These are phyloP conservation scores for Bembecia ichneumoniformis DNA, from an alignment of 2,888 invertebrate genomes.

Conservation along the genomic window DNA sequence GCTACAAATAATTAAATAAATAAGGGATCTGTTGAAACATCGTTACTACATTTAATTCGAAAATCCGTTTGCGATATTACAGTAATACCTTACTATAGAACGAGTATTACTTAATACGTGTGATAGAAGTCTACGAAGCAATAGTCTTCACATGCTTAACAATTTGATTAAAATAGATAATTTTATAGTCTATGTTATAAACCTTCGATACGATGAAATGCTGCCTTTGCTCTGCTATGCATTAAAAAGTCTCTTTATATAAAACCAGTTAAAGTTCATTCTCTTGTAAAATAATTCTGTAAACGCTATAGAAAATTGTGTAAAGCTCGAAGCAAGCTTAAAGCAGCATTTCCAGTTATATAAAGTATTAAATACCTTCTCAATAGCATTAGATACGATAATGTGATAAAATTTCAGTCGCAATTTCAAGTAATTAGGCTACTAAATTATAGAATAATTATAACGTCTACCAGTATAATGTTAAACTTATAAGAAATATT, in stretches of 20 bases:
- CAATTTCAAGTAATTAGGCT: slow-evolving; percentile 38
- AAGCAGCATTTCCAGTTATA: slow-evolving; percentile 22
- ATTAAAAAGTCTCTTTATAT: not conserved
- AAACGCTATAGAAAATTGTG: not conserved
- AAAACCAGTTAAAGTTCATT: not conserved
- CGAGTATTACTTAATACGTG: slow-evolving; percentile 3
- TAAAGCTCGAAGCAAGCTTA: not conserved
- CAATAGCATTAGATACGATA: slow-evolving; percentile 13
- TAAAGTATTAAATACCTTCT: slow-evolving; percentile 10
- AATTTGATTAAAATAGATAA: not conserved
- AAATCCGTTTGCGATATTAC: no score
- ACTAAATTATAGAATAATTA: slow-evolving; percentile 41
- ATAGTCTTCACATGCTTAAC: not conserved
- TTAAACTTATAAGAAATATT: slow-evolving; percentile 57
- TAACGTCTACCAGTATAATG: slow-evolving; percentile 36
- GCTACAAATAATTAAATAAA: not conserved
- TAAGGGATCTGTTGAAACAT: slow-evolving; percentile 19
- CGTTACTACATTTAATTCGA: slow-evolving; percentile 4
- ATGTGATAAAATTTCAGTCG: slow-evolving; percentile 41
- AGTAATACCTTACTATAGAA: no score
- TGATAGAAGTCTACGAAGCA: slow-evolving; percentile 4
- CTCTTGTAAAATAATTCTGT: not conserved
- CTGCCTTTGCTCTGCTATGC: not conserved
- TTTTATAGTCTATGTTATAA: not conserved
- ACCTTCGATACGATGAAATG: not conserved